A percentile compares a stretch with the other conserved stretches of the same genome.
phyloP scores from a whole-genome alignment of 2,888 invertebrate genomes.

The Reticulitermes lucifugus region DNA sequence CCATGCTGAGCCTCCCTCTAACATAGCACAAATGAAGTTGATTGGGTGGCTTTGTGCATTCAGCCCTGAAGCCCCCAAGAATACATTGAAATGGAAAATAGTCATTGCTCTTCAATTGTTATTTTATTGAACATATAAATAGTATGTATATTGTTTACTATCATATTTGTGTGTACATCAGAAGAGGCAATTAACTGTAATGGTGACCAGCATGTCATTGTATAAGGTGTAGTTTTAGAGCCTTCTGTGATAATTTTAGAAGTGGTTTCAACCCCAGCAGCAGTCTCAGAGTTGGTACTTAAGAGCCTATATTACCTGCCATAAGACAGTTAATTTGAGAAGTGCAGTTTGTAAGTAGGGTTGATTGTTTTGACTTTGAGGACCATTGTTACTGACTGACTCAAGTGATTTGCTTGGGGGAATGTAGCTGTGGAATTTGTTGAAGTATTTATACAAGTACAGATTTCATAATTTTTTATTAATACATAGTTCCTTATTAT shows the following conservation, averaged over 20 bases:
- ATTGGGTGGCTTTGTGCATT: not conserved
- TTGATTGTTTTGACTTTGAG: not conserved
- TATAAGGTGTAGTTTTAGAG: not conserved
- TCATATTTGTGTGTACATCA: not conserved
- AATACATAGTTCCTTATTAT: conserved; percentile 10
- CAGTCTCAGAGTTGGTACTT: not conserved
- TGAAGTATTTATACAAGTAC: not conserved
- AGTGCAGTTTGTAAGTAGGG: not conserved
- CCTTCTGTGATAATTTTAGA: not conserved
- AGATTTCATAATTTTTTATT: conserved; percentile 9
- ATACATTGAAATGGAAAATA: not conserved
- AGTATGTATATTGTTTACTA: not conserved
- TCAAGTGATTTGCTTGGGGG: not conserved
- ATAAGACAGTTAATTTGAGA: not conserved
- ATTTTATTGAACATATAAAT: not conserved
- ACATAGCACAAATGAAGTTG: not conserved
- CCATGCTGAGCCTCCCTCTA: not conserved
- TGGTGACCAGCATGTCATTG: not conserved
- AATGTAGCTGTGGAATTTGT: not conserved
- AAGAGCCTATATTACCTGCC: conserved; percentile 1
- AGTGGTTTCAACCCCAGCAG: not conserved
- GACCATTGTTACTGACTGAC: not conserved
- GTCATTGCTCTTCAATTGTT: not conserved
- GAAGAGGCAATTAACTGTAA: not conserved
- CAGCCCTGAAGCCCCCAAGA: not conserved